Base-by-base conservation (phyloP, 1,140 invertebrate species). In the Drosophila kikkawai region DNA sequence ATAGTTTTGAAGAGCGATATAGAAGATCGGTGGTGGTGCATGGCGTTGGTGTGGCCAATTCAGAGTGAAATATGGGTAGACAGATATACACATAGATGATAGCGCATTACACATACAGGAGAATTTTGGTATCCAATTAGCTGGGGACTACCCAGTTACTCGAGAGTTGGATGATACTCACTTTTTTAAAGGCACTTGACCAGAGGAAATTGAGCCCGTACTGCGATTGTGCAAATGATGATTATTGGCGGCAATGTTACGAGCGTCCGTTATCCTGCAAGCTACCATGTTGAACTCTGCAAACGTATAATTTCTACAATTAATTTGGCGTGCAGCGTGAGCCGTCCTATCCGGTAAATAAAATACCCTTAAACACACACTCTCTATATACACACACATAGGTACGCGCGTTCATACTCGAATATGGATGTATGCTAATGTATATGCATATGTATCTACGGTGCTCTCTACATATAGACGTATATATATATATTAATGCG, bases 151-250 rank as follows among this genome's bases (percentile, higher is more conserved):
- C 2, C 8, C 9, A 29, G 26, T 29, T 4, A n/a, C 1, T 48
- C 22, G 4, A 22, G 4, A n/a, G 15, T 0, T n/a, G 9, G 48
- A 11, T 9, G 29, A 36, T 84, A 96, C 96, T 97, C 95, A 98
- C 97, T 98, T 98, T 96, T 98, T 98, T 95, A 98, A 97, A 97
- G 97, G 97, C 96, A 98, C 97, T 97, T 98, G 97, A 96, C 97
- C 97, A 94, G 97, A 97, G 94, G 95, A 94, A 92, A 91, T 82
- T 79, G 91, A 92, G 91, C 91, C 91, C 91, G 91, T 92, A 92
- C 91, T 92, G 73, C 87, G 91, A 79, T 86, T 91, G 79, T 92
- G 82, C 79, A 94, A 93, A 96, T 90, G 91, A 80, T 91, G 86
- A 90, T 92, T 92, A 94, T 94, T 95, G 93, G 94, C 96, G 94